phyloP scores from a whole-genome alignment of 2,888 invertebrate genomes.

The Homarus gammarus region DNA sequence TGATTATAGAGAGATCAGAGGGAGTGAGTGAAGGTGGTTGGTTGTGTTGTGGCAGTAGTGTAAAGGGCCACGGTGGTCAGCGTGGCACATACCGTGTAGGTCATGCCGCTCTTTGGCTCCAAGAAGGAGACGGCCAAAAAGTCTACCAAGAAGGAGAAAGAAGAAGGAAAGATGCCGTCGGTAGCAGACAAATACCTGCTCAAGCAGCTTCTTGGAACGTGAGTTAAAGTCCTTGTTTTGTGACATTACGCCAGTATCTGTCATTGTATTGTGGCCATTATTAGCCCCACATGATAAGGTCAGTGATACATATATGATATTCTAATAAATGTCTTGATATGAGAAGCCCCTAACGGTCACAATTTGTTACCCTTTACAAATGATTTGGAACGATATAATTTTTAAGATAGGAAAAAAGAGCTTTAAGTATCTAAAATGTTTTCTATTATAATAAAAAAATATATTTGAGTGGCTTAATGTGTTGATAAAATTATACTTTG shows the following conservation, averaged over 20 bases:
- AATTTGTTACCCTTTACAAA: no score
- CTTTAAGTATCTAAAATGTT: no score
- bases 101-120: slow-evolving; percentile 91
- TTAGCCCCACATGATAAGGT: no score
- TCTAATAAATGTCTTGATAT: no score
- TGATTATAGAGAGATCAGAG: neutral
- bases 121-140: slow-evolving; percentile 92
- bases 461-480: no score
- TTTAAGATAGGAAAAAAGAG: no score
- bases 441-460: no score
- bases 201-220: slow-evolving; percentile 94
- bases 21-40: neutral
- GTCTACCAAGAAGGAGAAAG: slow-evolving; percentile 83
- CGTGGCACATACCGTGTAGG: slow-evolving; percentile 36
- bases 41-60: slow-evolving; percentile 1
- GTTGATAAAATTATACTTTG: no score
- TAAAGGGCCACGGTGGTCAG: slow-evolving; percentile 15
- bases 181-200: slow-evolving; percentile 94
- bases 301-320: no score
- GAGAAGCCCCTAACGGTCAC: no score
- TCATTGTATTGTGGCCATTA: no score
- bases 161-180: slow-evolving; percentile 86
- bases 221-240: slow-evolving; percentile 79
- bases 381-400: no score
- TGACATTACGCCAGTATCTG: neutral